Conservation (phyloP, 2,888 invertebrate genomes). For the Carterocephalus palaemon region DNA sequence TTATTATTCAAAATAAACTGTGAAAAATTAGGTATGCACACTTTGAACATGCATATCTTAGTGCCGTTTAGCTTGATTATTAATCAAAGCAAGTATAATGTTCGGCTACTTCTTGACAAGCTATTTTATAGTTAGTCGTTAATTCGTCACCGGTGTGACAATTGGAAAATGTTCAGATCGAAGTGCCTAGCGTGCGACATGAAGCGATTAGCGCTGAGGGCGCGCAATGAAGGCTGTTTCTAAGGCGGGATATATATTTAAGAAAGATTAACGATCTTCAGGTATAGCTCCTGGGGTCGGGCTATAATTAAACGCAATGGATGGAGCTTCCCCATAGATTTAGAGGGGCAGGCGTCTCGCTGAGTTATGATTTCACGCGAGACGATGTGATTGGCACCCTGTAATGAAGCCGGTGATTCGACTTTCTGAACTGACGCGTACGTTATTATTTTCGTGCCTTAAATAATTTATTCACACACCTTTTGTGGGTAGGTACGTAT, state of each 20-base stretch:
- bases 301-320: slow-evolving; percentile 77
- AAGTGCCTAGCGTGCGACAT: slow-evolving; percentile 49
- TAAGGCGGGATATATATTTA: slow-evolving; percentile 72
- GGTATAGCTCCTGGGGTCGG: slow-evolving; percentile 68
- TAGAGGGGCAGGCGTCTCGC: slow-evolving; percentile 70
- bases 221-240: slow-evolving; percentile 53
- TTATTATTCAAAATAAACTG: no score
- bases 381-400: slow-evolving; percentile 68
- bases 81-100: no score
- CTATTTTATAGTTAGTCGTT: no score
- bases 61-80: no score
- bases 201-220: slow-evolving; percentile 66
- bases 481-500: slow-evolving; percentile 4
- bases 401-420: slow-evolving; percentile 62
- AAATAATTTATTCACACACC: background rate
- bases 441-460: background rate
- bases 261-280: slow-evolving; percentile 78
- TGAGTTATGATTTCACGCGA: slow-evolving; percentile 76
- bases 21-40: no score
- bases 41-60: no score
- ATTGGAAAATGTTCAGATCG: slow-evolving; percentile 17
- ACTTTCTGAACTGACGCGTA: slow-evolving; percentile 43
- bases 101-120: no score
- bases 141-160: background rate
- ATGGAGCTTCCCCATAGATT: slow-evolving; percentile 74